Evolutionary conservation across 2,113 vertebrate species (phyloP).

Genomic region (Clarias magur): DNA sequence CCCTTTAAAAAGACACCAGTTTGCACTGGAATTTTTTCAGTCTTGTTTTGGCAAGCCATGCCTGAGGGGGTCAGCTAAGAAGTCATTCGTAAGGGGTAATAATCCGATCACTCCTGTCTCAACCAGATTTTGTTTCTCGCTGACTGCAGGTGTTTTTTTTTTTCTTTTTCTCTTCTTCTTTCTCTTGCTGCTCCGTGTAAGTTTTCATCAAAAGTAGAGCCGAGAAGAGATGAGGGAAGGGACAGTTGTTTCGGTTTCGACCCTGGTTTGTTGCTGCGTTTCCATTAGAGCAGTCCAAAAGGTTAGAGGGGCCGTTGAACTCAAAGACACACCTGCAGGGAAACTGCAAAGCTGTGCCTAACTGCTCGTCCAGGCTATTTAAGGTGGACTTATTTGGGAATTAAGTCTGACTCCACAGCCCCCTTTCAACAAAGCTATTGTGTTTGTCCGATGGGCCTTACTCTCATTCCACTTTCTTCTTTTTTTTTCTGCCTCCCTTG

Average conservation of each 20-base stretch:
- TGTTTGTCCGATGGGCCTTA: conserved; percentile 77
- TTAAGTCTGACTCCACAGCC: conserved; percentile 74
- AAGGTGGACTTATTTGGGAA: conserved; percentile 78
- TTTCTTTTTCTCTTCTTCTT: background rate
- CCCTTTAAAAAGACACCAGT: conserved; percentile 65
- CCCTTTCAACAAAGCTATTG: conserved; percentile 68
- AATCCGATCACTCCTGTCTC: conserved; percentile 76
- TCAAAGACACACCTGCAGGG: conserved; percentile 78
- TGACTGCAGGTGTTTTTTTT: conserved; percentile 46
- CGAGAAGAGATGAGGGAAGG: conserved; percentile 33
- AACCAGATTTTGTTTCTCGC: conserved; percentile 70
- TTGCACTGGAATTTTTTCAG: conserved; percentile 68
- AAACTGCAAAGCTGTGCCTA: conserved; percentile 65
- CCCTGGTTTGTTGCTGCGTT: conserved; percentile 47
- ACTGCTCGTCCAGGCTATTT: conserved; percentile 69
- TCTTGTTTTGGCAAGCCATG: conserved; percentile 70
- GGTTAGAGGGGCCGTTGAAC: conserved; percentile 69
- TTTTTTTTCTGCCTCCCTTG: conserved; percentile 59
- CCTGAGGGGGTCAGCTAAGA: conserved; percentile 73
- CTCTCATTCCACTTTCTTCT: conserved; percentile 70
- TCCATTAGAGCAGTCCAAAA: conserved; percentile 63
- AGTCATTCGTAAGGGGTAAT: conserved; percentile 77
- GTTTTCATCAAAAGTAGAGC: conserved; percentile 26
- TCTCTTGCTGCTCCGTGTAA: conserved; percentile 30
- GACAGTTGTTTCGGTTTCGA: conserved; percentile 54